Conservation (phyloP, 30 jellyfish, hydroid and myxozoan genomes). For the Cassiopea xamachana region DNA sequence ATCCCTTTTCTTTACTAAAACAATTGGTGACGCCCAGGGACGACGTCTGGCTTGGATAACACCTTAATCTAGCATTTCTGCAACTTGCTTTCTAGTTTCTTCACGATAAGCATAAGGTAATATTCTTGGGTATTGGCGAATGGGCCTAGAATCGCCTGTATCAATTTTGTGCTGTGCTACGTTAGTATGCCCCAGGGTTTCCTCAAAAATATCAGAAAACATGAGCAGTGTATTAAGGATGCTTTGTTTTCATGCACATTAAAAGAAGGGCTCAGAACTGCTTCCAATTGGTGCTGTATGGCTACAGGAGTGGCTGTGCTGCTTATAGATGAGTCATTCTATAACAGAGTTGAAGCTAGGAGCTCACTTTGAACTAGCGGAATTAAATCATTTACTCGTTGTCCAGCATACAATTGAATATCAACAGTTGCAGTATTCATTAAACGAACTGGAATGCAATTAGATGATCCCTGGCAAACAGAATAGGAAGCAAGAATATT, state of each 20-base stretch:
- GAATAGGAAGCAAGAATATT: conserved; percentile 29
- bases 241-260: not conserved
- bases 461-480: conserved; percentile 30
- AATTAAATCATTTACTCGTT: not conserved
- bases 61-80: conserved; percentile 35
- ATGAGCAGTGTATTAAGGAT: conserved; percentile 7
- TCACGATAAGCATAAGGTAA: conserved; percentile 46
- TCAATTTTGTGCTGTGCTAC: conserved; percentile 24
- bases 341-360: not conserved
- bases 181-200: conserved; percentile 37
- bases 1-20: conserved; percentile 28
- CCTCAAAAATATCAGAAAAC: conserved; percentile 42
- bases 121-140: conserved; percentile 52
- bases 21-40: conserved; percentile 75
- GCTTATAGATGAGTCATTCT: not conserved
- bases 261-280: conserved; percentile 1
- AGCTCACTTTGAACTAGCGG: not conserved
- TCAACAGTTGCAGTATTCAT: conserved; percentile 49
- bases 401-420: conserved; percentile 45
- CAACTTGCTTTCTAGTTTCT: conserved; percentile 35
- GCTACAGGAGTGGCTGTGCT: not conserved
- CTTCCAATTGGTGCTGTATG: not conserved
- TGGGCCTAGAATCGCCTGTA: conserved; percentile 41
- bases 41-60: conserved; percentile 48
- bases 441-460: conserved; percentile 20